These are phyloP conservation scores for Melanotaenia nigrans DNA, from an alignment of 2,797 vertebrate species.

Conservation along the genomic window DNA sequence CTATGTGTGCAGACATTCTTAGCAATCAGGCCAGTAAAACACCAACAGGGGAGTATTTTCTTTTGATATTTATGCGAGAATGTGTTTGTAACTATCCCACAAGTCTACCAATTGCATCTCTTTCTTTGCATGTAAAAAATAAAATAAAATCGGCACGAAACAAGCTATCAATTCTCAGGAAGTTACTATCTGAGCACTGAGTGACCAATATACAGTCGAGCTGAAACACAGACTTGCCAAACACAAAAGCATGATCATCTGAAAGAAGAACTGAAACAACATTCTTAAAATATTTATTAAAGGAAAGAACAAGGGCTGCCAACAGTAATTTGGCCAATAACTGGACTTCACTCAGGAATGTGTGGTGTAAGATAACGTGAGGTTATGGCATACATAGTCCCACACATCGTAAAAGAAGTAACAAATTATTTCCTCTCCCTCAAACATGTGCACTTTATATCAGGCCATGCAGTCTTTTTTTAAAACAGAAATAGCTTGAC, in stretches of 20 bases:
- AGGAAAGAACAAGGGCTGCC: conserved; percentile 48
- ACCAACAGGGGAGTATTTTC: conserved; percentile 3
- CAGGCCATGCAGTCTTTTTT: not conserved
- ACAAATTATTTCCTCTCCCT: not conserved
- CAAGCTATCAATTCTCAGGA: conserved; percentile 1
- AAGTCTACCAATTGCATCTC: not conserved
- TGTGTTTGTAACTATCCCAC: conserved; percentile 2
- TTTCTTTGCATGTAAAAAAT: not conserved
- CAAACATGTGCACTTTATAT: not conserved
- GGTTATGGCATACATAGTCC: conserved; percentile 28
- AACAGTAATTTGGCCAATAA: conserved; percentile 21
- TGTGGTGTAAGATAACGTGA: conserved; percentile 28
- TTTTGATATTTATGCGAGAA: not conserved
- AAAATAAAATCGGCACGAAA: conserved; percentile 31
- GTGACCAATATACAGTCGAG: conserved; percentile 17
- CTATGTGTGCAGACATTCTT: conserved; percentile 14
- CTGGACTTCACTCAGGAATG: conserved; percentile 57
- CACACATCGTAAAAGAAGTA: not conserved
- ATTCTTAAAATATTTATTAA: conserved; percentile 10
- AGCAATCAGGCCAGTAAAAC: conserved; percentile 28
- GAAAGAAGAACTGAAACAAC: conserved; percentile 19
- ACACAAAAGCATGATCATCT: not conserved
- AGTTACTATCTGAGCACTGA: not conserved
- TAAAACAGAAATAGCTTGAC: not conserved
- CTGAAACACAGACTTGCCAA: not conserved